Evolutionary conservation across 2,888 invertebrate species (phyloP), one percentile per base, ranked within the genome.

Genomic region (Octonoba sinensis): DNA sequence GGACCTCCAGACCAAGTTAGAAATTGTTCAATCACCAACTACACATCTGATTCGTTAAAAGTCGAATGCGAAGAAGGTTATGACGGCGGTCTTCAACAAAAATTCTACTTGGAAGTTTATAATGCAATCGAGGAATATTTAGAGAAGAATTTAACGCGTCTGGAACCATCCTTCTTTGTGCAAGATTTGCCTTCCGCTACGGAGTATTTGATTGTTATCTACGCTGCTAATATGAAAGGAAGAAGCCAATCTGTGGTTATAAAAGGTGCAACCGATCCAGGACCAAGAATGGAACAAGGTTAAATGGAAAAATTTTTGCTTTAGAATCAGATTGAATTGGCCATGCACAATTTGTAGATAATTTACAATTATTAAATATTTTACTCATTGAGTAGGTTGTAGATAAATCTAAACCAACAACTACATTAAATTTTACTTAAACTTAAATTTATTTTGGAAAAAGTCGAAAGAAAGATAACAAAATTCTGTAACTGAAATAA

Each of bases 11-110:
- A 83, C 44, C 72, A 82, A 66, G 84, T 85, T n/a, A 74, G 81
- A 27, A 85, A 85, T 60, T 86, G 86, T 65, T 82, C 85, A 13
- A 56, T 85, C 36, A 84, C 84, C 13, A 86, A 86, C 36, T 83
- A 83, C 71, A 86, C 86, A 4, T 83, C 83, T 3, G 81, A 84
- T 57, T 81, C 85, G 8, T 22, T 86, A 15, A 84, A 84, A 18
- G 65, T 86, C 18, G 86, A 86, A 64, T 86, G 86, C 46, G 73
- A 84, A 49, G 83, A 85, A 51, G 86, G 85, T 12, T 84, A 85
- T 49, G 78, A 81, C 59, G 86, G 86, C 27, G 86, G 86, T 16
- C 74, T 86, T 3, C 84, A 85, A 16, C 85, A 85, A 64, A 79
- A 78, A 27, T 86, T 85, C 69, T 84, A 84, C 64, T 66, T 86